Evolutionary conservation across 2,113 vertebrate genomes (phyloP).

Genomic region (Sinocyclocheilus maitianheensis): DNA sequence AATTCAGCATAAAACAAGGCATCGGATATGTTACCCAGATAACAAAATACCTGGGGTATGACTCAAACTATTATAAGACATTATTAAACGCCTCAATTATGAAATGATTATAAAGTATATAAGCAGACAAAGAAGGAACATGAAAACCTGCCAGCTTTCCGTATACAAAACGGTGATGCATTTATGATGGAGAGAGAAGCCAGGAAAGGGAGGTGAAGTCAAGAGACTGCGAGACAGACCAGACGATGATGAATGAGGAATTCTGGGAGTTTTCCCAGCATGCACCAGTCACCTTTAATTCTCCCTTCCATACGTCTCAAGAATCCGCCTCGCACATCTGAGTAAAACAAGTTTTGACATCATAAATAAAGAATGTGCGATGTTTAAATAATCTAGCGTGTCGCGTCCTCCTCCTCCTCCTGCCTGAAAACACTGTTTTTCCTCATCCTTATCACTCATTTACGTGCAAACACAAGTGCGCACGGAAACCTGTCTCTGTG

Average conservation of each 20-base stretch:
- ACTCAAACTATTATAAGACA: not conserved
- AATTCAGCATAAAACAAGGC: not conserved
- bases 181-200: not conserved
- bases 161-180: not conserved
- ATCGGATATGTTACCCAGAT: not conserved
- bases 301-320: slow-evolving; percentile 10
- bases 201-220: not conserved
- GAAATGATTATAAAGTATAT: not conserved
- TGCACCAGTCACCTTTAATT: not conserved
- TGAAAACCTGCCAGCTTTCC: not conserved
- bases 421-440: slow-evolving; percentile 31
- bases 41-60: not conserved
- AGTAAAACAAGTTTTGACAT: slow-evolving; percentile 26
- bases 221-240: not conserved
- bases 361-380: slow-evolving; percentile 13
- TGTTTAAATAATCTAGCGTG: slow-evolving; percentile 34
- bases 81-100: not conserved
- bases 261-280: slow-evolving; percentile 41
- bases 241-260: slow-evolving; percentile 37
- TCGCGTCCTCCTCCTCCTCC: slow-evolving; percentile 40
- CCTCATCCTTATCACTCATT: slow-evolving; percentile 39
- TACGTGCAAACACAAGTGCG: not conserved
- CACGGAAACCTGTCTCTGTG: not conserved
- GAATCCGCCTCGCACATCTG: not conserved
- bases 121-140: not conserved